Evolutionary conservation across 2,797 vertebrate species (phyloP), one percentile per base, ranked within the genome.

Genomic region (Amniataba percoides): DNA sequence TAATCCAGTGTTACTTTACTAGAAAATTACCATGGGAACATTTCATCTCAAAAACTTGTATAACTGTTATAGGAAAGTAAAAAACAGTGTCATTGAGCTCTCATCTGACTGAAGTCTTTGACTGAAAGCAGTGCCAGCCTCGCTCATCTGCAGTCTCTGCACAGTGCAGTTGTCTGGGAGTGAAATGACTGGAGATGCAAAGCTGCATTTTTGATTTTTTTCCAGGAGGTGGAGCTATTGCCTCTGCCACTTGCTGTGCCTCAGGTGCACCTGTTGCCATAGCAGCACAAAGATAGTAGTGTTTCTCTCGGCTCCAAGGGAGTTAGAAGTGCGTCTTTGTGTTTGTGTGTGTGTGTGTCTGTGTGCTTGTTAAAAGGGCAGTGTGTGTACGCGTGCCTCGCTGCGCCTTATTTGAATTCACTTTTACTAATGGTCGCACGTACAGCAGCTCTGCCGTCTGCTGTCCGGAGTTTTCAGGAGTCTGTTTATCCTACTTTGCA

Each of bases 231-330:
- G 93, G 94, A 15, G 90, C 81, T 71, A 58, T 82, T 39, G 10
- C 83, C 55, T 49, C 11, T 63, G 62, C 36, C 19, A 66, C 90
- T 89, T 43, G 36, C 48, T 62, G 71, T 92, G 88, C 65, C 77
- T 90, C 87, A 90, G 77, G 87, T 94, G 88, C 95, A 94, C 93
- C 93, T 96, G 93, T 97, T 96, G 91, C 95, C 94, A 89, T 96
- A 93, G 94, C 86, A 96, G 94, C 94, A 87, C 85, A 92, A 94
- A 90, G 92, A 92, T 85, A 86, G 88, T 87, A 91, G 86, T 92
- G 89, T 89, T 90, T 90, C 86, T 57, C 85, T 61, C 4, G 0
- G 74, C 81, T 73, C 77, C 31, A 57, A 82, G 83, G 53, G 83
- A 83, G 73, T 72, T 76, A 74, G 56, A 82, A 92, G 77, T 85